phyloP scores from a whole-genome alignment of 2,797 vertebrate genomes.

The Anguilla obscura region DNA sequence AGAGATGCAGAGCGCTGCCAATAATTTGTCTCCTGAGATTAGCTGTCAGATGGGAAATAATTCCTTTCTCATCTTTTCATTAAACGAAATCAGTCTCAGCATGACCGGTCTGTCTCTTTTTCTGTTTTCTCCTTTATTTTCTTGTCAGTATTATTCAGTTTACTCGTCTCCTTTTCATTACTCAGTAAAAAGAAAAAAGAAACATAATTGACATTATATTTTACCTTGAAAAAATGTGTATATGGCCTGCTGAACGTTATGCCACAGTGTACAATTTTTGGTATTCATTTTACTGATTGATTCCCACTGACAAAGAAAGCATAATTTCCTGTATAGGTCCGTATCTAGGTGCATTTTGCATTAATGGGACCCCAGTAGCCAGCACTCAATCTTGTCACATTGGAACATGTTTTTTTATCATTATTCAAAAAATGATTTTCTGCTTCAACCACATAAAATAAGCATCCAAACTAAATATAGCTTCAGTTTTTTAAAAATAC shows the following conservation, averaged over 20 bases:
- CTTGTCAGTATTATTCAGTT: neutral
- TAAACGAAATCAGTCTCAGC: slow-evolving; percentile 13
- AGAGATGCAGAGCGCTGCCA: neutral
- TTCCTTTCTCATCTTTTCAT: slow-evolving; percentile 21
- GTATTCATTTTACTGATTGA: neutral
- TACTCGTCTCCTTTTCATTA: neutral
- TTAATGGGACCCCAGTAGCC: neutral
- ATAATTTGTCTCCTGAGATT: slow-evolving; percentile 18
- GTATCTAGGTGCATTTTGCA: neutral
- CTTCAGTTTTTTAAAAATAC: neutral
- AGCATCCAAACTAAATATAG: too few species aligned
- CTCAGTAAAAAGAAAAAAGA: neutral
- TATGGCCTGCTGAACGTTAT: neutral
- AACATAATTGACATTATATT: neutral
- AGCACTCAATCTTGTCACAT: neutral
- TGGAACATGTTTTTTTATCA: neutral
- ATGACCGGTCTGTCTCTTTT: neutral
- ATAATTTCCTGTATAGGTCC: neutral
- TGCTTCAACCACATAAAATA: neutral
- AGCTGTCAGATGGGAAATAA: slow-evolving; percentile 28
- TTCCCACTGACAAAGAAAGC: neutral
- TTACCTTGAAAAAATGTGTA: neutral
- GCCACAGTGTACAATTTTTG: neutral
- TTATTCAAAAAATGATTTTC: neutral
- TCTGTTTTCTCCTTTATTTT: slow-evolving; percentile 7